Conservation (phyloP, 2,797 vertebrate genomes). For the Agapornis canus region DNA sequence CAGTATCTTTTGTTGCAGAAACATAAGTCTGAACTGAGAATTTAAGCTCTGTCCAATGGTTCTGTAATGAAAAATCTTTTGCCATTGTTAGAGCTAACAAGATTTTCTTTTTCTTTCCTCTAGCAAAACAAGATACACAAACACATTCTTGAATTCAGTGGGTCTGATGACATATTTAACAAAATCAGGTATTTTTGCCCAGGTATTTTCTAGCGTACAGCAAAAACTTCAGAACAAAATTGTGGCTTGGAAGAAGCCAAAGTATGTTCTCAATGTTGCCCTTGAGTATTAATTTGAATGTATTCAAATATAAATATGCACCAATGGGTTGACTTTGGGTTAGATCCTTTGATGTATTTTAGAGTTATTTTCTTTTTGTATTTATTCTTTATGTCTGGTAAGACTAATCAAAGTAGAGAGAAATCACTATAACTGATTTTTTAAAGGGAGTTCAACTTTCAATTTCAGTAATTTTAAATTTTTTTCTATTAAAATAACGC, state of each 20-base stretch:
- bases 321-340: background rate
- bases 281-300: background rate
- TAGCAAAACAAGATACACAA: background rate
- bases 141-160: background rate
- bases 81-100: background rate
- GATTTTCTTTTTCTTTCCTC: background rate
- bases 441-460: background rate
- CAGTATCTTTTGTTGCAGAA: constrained; percentile 7
- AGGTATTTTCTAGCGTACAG: background rate
- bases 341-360: background rate
- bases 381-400: background rate
- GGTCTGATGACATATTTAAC: background rate
- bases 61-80: background rate
- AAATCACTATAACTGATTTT: background rate
- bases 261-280: background rate
- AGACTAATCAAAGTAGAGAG: background rate
- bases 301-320: background rate
- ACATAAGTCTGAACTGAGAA: background rate
- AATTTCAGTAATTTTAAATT: background rate
- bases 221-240: background rate
- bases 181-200: background rate
- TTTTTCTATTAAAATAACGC: background rate
- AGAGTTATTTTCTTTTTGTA: background rate
- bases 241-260: background rate
- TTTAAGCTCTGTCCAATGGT: background rate